phyloP scores from a whole-genome alignment of 2,797 vertebrate species.

The Cuculus canorus region DNA sequence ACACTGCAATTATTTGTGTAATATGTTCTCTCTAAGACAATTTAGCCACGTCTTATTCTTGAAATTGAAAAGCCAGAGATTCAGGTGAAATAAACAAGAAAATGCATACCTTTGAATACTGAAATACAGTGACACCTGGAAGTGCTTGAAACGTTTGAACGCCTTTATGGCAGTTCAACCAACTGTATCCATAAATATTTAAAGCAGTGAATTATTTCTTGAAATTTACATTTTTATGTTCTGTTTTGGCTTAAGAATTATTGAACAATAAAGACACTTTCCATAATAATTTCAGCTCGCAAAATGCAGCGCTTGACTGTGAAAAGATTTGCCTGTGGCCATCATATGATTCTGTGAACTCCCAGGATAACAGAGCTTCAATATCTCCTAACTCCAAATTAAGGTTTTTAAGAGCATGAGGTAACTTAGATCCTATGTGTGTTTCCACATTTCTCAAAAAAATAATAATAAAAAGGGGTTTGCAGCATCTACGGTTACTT shows the following conservation, averaged over 20 bases:
- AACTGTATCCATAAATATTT: slow-evolving; percentile 67
- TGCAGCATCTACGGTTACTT: background rate
- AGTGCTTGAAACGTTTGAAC: background rate
- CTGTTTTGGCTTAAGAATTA: slow-evolving; percentile 43
- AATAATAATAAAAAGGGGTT: background rate
- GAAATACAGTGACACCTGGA: slow-evolving; percentile 13
- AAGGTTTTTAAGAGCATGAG: background rate
- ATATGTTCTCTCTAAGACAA: background rate
- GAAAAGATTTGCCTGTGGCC: slow-evolving; percentile 17
- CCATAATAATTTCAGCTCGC: slow-evolving; percentile 60
- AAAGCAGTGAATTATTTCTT: slow-evolving; percentile 59
- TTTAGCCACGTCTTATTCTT: background rate
- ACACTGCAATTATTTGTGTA: background rate
- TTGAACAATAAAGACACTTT: slow-evolving; percentile 68
- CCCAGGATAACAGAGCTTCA: background rate
- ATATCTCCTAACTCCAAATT: slow-evolving; percentile 6
- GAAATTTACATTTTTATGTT: slow-evolving; percentile 68
- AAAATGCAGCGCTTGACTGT: slow-evolving; percentile 27
- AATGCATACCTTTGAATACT: background rate
- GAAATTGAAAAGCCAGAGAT: background rate
- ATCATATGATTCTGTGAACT: slow-evolving; percentile 32
- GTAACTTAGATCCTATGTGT: background rate
- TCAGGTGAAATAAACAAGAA: background rate
- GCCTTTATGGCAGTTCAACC: slow-evolving; percentile 7
- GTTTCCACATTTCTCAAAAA: background rate